Conservation (phyloP, 2,797 vertebrate genomes). For the Cyclura pinguis region DNA sequence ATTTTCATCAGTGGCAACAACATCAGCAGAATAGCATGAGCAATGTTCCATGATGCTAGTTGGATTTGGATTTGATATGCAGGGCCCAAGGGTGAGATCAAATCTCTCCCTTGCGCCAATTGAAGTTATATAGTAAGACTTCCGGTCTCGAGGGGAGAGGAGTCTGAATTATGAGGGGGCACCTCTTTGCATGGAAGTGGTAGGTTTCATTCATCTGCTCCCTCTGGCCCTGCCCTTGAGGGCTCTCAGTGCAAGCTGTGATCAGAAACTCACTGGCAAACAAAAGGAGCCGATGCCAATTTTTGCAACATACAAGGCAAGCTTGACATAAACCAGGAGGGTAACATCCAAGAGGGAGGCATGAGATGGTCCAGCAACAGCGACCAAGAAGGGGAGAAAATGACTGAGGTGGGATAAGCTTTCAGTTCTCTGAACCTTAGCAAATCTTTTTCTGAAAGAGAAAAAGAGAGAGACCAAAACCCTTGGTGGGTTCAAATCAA, state of each 20-base stretch:
- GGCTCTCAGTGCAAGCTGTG: neutral
- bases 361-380: slow-evolving; percentile 27
- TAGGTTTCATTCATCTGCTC: neutral
- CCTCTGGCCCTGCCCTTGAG: neutral
- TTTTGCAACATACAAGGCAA: slow-evolving; percentile 5
- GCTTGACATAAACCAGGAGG: slow-evolving; percentile 27
- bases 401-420: slow-evolving; percentile 37
- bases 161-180: neutral
- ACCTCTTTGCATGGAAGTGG: neutral
- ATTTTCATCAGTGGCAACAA: neutral
- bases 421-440: slow-evolving; percentile 62
- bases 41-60: neutral
- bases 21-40: neutral
- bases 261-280: neutral
- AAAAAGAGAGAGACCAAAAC: neutral
- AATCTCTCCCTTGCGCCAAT: neutral
- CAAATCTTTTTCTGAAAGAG: neutral
- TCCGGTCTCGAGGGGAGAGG: neutral
- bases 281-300: neutral
- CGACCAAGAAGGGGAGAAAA: slow-evolving; percentile 43
- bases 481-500: neutral
- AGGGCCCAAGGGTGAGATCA: neutral
- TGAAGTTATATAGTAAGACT: accelerated
- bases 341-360: neutral
- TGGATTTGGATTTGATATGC: accelerated